Evolutionary conservation across 2,888 invertebrate genomes (phyloP).

Genomic region (Dasysyrphus albostriatus): DNA sequence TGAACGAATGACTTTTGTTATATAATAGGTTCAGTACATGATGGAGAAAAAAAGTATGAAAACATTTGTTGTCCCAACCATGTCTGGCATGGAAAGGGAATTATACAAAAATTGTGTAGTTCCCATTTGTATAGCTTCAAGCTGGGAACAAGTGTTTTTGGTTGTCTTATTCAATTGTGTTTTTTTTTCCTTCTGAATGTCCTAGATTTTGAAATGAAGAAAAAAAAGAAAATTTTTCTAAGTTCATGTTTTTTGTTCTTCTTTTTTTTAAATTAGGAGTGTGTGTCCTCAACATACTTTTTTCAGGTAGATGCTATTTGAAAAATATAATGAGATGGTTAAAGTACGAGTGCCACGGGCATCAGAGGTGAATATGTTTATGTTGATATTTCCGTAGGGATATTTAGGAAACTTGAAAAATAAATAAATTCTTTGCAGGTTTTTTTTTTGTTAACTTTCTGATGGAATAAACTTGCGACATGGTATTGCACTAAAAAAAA

Average conservation of each 20-base stretch:
- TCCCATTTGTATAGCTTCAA: conserved; percentile 17
- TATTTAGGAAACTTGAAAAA: background rate
- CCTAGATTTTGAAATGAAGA: conserved; percentile 17
- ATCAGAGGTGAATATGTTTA: background rate
- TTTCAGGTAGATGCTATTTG: background rate
- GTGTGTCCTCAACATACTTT: conserved; percentile 35
- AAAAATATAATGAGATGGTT: background rate
- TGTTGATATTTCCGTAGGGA: background rate
- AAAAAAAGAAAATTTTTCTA: background rate
- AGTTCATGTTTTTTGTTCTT: conserved; percentile 11
- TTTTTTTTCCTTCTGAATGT: background rate
- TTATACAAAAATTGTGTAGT: conserved; percentile 12
- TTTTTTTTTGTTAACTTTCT: background rate
- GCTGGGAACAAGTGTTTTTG: conserved; percentile 36
- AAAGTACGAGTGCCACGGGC: background rate
- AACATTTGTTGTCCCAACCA: conserved; percentile 11
- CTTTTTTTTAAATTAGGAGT: conserved; percentile 1
- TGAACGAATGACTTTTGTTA: conserved; percentile 33
- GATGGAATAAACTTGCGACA: background rate
- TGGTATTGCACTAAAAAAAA: background rate
- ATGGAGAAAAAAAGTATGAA: conserved; percentile 11
- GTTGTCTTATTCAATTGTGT: conserved; percentile 29
- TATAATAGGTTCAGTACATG: conserved; percentile 9
- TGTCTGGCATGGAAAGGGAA: conserved; percentile 29
- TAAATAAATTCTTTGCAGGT: background rate